phyloP scores from a whole-genome alignment of 1,140 invertebrate genomes.

The Euschistus heros region DNA sequence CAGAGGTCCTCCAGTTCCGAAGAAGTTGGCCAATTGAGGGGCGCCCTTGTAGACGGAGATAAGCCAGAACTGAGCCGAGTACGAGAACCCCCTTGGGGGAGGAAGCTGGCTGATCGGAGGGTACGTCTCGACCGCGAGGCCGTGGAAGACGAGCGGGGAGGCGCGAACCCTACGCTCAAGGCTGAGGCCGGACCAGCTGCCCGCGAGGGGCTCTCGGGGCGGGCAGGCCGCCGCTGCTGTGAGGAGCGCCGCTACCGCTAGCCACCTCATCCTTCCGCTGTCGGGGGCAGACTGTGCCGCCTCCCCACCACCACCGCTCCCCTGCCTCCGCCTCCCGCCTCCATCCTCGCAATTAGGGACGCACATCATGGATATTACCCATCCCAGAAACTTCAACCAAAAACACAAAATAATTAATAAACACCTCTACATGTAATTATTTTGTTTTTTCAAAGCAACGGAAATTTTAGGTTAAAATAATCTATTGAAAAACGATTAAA shows the following conservation, averaged over 20 bases:
- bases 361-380: too few relatives aligned
- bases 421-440: too few relatives aligned
- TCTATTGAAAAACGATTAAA: too few relatives aligned
- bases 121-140: slow-evolving; percentile 28
- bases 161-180: slow-evolving; percentile 23
- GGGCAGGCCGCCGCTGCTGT: neutral
- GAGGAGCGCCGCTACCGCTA: neutral
- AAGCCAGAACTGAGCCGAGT: slow-evolving; percentile 30
- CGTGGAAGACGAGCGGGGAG: slow-evolving; percentile 28
- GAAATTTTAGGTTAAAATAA: too few relatives aligned
- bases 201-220: slow-evolving; percentile 6
- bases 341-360: too few relatives aligned
- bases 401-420: too few relatives aligned
- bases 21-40: slow-evolving; percentile 20
- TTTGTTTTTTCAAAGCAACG: too few relatives aligned
- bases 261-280: neutral
- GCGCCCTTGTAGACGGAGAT: slow-evolving; percentile 30
- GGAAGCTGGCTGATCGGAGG: slow-evolving; percentile 19
- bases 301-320: neutral
- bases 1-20: slow-evolving; percentile 17
- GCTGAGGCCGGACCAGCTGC: slow-evolving; percentile 23
- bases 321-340: neutral
- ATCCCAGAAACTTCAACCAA: too few relatives aligned
- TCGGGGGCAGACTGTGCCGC: neutral
- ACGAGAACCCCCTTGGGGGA: slow-evolving; percentile 10